phyloP scores from a whole-genome alignment of 2,888 invertebrate genomes.

The Caprella mutica region DNA sequence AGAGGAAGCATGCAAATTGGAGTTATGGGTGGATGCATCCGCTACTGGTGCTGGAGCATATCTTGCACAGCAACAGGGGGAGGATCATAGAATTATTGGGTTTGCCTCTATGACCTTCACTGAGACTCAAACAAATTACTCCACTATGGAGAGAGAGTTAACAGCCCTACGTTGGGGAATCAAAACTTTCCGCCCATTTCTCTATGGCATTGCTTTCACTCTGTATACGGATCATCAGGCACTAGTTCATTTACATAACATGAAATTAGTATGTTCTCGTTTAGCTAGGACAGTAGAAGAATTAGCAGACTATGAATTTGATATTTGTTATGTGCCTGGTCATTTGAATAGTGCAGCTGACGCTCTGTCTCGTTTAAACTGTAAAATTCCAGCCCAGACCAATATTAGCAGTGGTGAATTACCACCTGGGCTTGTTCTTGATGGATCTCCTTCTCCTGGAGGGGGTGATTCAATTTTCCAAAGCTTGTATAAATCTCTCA shows the following conservation, averaged over 20 bases:
- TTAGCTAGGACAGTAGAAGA: not conserved
- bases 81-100: not conserved
- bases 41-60: not conserved
- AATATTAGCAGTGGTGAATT: not conserved
- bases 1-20: not conserved
- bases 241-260: no score
- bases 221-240: constrained; percentile 2
- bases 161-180: not conserved
- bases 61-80: not conserved
- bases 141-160: not conserved
- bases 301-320: not conserved
- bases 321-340: not conserved
- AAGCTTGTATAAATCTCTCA: not conserved
- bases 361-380: not conserved
- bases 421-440: not conserved
- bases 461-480: not conserved
- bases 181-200: not conserved
- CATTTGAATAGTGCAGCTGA: not conserved
- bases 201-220: not conserved
- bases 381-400: not conserved
- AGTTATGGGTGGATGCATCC: not conserved
- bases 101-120: constrained; percentile 5
- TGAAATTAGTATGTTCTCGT: not conserved
- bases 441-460: not conserved
- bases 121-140: not conserved